These are phyloP conservation scores for Drosophila quinaria DNA, from an alignment of 2,888 invertebrate species.

Conservation along the genomic window DNA sequence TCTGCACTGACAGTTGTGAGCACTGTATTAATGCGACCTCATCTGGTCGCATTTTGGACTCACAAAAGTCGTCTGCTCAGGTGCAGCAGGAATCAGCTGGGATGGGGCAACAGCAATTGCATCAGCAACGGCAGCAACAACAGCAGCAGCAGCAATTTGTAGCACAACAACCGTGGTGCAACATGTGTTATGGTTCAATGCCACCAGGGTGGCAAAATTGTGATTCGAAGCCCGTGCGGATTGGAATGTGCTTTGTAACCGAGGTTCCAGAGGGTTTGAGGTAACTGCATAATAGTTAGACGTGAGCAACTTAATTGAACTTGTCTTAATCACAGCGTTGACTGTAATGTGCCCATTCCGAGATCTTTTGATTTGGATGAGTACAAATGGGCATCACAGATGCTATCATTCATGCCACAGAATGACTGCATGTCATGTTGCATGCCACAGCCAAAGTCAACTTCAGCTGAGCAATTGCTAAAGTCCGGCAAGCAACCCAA, in stretches of 20 bases:
- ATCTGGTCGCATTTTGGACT: conserved; percentile 27
- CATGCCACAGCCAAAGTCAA: background rate
- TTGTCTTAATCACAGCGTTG: conserved; percentile 37
- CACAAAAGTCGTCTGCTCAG: background rate
- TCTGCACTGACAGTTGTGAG: conserved; percentile 64
- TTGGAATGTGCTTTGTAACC: conserved; percentile 65
- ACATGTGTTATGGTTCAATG: conserved; percentile 21
- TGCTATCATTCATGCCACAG: conserved; percentile 5
- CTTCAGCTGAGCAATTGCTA: background rate
- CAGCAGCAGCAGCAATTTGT: background rate
- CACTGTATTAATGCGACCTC: conserved; percentile 42
- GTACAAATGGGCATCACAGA: conserved; percentile 28
- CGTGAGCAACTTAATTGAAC: background rate
- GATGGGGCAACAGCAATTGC: conserved; percentile 12
- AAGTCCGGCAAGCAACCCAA: background rate
- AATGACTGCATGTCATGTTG: background rate
- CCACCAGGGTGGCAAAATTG: conserved; percentile 15
- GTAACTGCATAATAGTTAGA: conserved; percentile 20
- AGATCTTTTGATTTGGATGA: conserved; percentile 45
- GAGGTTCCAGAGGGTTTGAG: conserved; percentile 62
- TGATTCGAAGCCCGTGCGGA: conserved; percentile 16
- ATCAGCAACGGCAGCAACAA: background rate
- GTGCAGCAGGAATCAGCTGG: background rate
- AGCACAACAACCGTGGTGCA: conserved; percentile 4
- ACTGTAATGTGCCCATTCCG: conserved; percentile 63